Base-by-base conservation (phyloP, 2,888 invertebrate species). In the Steinernema carpocapsae region DNA sequence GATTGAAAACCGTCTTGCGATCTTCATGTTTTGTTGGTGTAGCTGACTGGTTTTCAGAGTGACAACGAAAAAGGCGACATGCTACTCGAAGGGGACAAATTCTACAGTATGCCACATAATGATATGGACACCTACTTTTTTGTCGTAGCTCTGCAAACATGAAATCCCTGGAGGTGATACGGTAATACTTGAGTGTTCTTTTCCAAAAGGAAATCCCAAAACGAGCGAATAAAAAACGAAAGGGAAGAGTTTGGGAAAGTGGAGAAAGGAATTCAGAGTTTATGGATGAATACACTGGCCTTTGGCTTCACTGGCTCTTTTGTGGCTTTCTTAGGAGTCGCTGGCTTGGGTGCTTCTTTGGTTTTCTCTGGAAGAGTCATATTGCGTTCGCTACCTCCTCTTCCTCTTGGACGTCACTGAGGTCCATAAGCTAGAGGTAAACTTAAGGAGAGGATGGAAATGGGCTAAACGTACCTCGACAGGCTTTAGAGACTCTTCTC, bases 1-100 rank as follows among this genome's bases (percentile, higher is more conserved):
- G 82, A 19, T 77, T 76, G 73, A 79, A 80, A 42, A 78, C 78
- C 48, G 82, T 82, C 45, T 75, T 76, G 22, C 24, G n/a, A n/a
- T 37, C 1, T n/a, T 56, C 4, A 3, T 56, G 19, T 19, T 32
- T 45, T 72, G 17, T 48, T 14, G 73, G n/a, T 6, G 4, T 42
- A 64, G 37, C 64, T 56, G 10, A 26, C n/a, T 42, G 70, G 71
- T n/a, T 45, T 42, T n/a, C n/a, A 80, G 17, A 43, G 32, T 14
- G 76, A 46, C n/a, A n/a, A 37, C 12, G 78, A 80, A 19, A 64
- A 80, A 3, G 82, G 80, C 2, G 72, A 76, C 22, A 74, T n/a
- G n/a, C n/a, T n/a, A n/a, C n/a, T 71, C 14, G 26, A n/a, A 7
- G 74, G 56, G 17, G 70, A 71, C 14, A 76, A 79, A 24, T 72